phyloP scores from a whole-genome alignment of 2,113 vertebrate species.

The Laterallus jamaicensis region DNA sequence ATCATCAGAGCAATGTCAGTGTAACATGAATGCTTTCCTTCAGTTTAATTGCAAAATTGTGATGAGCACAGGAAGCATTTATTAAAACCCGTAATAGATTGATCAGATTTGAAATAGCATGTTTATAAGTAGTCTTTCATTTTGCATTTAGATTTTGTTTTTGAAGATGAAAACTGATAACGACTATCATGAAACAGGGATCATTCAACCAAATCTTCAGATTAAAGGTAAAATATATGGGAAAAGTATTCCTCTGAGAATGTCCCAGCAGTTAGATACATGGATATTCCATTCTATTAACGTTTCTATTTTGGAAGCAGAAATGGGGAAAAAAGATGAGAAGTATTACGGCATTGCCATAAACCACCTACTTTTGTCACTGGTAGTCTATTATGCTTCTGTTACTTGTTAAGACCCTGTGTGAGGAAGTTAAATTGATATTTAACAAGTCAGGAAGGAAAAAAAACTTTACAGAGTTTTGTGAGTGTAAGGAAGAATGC shows the following conservation, averaged over 20 bases:
- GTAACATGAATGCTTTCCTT: constrained; percentile 60
- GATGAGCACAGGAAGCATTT: constrained; percentile 44
- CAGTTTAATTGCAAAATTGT: constrained; percentile 54
- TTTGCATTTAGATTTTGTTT: background rate
- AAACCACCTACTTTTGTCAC: background rate
- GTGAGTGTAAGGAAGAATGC: background rate
- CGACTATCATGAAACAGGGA: background rate
- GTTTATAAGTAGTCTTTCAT: constrained; percentile 43
- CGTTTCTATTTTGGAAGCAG: background rate
- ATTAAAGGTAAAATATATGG: background rate
- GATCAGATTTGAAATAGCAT: constrained; percentile 42
- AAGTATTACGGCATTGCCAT: background rate
- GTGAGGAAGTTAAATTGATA: background rate
- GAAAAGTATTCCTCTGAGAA: background rate
- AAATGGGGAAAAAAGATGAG: background rate
- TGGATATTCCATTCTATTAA: background rate
- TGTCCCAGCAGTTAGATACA: background rate
- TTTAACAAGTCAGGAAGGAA: background rate
- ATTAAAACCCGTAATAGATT: background rate
- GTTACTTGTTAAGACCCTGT: background rate
- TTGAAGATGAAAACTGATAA: constrained; percentile 15
- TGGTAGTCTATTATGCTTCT: background rate
- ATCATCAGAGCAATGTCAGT: background rate
- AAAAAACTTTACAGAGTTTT: background rate
- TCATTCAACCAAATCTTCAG: background rate